Evolutionary conservation across 2,797 vertebrate species (phyloP).

Genomic region (Diceros bicornis): DNA sequence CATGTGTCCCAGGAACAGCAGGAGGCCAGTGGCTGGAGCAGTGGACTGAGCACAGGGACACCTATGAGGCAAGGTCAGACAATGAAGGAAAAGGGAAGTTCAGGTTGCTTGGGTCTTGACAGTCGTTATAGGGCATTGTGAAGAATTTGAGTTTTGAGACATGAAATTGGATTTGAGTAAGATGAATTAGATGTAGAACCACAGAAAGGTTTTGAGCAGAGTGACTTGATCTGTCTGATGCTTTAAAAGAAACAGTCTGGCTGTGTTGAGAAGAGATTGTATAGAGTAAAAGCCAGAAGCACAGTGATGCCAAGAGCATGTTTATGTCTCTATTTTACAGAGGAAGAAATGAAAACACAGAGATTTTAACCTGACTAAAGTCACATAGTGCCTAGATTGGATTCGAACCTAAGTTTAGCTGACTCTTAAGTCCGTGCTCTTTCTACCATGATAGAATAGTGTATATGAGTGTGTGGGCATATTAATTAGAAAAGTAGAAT

Average conservation of each 20-base stretch:
- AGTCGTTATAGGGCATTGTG: neutral
- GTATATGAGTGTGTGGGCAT: neutral
- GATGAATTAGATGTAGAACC: neutral
- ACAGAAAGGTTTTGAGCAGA: neutral
- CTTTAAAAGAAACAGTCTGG: neutral
- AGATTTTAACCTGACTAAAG: neutral
- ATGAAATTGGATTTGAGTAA: neutral
- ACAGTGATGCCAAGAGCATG: neutral
- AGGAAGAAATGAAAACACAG: neutral
- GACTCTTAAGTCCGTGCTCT: neutral
- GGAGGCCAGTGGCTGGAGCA: neutral
- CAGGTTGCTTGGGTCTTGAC: neutral
- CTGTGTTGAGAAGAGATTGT: neutral
- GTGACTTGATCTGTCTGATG: neutral
- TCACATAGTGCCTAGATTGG: neutral
- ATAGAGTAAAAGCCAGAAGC: neutral
- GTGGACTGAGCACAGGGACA: fast-evolving
- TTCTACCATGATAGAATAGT: neutral
- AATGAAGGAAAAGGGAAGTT: neutral
- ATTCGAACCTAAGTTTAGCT: neutral
- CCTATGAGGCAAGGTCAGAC: neutral
- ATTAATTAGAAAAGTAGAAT: neutral
- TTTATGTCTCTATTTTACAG: slow-evolving; percentile 8
- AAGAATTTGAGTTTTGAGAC: neutral
- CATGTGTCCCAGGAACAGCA: neutral